Percentiles rank a stretch among this genome's conserved stretches.
phyloP scores from a whole-genome alignment of 1,140 invertebrate species.

The Aphaenogaster rudis region DNA sequence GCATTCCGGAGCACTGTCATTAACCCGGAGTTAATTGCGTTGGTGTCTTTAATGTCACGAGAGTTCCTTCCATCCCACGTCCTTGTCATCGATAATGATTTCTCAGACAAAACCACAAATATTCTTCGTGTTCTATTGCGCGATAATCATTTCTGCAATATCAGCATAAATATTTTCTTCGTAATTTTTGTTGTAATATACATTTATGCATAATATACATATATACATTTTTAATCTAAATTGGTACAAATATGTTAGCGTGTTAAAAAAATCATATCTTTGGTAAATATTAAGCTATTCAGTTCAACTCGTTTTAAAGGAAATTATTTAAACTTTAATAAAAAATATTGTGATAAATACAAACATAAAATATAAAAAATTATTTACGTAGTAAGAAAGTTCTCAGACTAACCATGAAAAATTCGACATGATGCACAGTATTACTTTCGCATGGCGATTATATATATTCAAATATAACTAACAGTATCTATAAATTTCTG shows the following conservation, averaged over 20 bases:
- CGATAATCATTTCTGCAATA: not conserved
- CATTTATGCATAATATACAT: not conserved
- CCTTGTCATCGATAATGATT: slow-evolving; percentile 59
- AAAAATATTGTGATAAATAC: no score
- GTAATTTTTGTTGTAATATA: slow-evolving; percentile 2
- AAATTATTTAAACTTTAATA: no score
- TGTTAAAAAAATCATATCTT: no score
- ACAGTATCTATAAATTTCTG: no score
- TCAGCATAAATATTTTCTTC: slow-evolving; percentile 16
- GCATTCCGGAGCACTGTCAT: slow-evolving; percentile 61
- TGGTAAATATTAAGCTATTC: no score
- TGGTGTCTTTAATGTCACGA: slow-evolving; percentile 52
- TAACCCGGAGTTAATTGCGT: slow-evolving; percentile 59
- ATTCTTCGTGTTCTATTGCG: slow-evolving; percentile 22
- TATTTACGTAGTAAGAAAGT: no score
- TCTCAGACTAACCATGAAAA: no score
- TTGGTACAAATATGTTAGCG: not conserved
- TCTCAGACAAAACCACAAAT: slow-evolving; percentile 41
- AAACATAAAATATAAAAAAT: no score
- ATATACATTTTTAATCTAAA: not conserved
- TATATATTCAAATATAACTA: no score
- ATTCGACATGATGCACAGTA: no score
- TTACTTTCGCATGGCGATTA: no score
- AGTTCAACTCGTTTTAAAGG: no score
- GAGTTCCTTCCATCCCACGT: slow-evolving; percentile 17